Evolutionary conservation across 2,797 vertebrate genomes (phyloP).

Genomic region (Furcifer pardalis): DNA sequence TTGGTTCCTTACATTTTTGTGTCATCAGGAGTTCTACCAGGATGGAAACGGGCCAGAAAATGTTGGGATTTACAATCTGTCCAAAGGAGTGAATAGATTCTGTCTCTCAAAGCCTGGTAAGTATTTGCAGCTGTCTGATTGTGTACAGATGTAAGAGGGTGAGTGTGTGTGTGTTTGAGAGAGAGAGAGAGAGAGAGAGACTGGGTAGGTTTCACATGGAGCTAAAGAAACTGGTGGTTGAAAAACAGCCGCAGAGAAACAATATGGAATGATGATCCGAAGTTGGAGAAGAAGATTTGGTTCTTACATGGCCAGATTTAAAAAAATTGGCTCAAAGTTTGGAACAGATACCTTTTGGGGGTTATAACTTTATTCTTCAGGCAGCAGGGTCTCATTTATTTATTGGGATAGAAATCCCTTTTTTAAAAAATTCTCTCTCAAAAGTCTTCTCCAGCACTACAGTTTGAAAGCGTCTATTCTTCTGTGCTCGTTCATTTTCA

Average conservation of each 20-base stretch:
- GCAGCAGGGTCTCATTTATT: not conserved
- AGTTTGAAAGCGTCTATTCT: too few species aligned
- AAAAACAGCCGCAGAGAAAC: not conserved
- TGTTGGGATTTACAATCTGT: conserved; percentile 96
- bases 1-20: conserved; percentile 25
- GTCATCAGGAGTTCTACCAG: conserved; percentile 94
- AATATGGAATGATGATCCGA: not conserved
- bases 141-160: not conserved
- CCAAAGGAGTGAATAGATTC: conserved; percentile 97
- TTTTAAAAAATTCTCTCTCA: too few species aligned
- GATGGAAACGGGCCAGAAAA: conserved; percentile 97
- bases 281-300: not conserved
- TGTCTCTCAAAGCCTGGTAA: conserved; percentile 98
- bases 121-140: conserved; percentile 18
- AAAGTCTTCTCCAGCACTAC: too few species aligned
- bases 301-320: not conserved
- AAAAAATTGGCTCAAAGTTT: not conserved
- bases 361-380: not conserved
- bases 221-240: too few species aligned
- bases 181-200: too few species aligned
- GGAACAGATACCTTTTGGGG: not conserved
- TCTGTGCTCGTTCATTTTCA: too few species aligned
- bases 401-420: not conserved
- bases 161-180: too few species aligned
- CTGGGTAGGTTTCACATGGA: too few species aligned